Evolutionary conservation across 2,113 vertebrate species (phyloP), one percentile per base, ranked within the genome.

Genomic region (Phaetusa simplex): DNA sequence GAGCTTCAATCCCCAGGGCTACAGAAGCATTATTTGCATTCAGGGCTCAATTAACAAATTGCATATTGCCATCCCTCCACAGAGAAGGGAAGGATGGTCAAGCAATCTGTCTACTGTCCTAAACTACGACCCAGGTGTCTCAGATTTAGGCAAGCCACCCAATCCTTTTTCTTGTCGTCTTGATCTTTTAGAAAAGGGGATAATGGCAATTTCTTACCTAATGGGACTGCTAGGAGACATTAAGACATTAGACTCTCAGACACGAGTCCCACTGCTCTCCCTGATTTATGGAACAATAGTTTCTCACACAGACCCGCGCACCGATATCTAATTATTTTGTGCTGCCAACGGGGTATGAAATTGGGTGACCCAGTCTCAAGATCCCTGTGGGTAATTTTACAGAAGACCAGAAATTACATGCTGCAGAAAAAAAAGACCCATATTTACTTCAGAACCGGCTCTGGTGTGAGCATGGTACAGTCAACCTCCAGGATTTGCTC

Each of bases 401-500:
- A 86, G 36, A 65, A 42, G 24, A 61, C 90, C 96, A 96, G 96
- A 97, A 94, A 92, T 50, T 3, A 43, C 66, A 90, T 45, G 6
- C 86, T 92, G 91, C 93, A 83, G 32, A 67, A 90, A 90, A 97
- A 97, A 38, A 42, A 40, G 8, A 30, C 11, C 9, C 36, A 79
- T 96, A 96, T 98, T 94, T 98, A 99, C 99, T 99, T 99, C 91
- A 99, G 98, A 84, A 99, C 99, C 0, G 99, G 82, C 86, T 99
- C 99, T 1, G 99, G 99, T 0, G 99, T 99, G 55, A 99, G 99
- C 99, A 99, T 99, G 91, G 99, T 99, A 97, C 99, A 99, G 97
- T 99, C 99, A 5, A 99, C 99, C 98, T 99, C 99, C 88, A 99
- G 97, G 90, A 99, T 99, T 95, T 99, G 99, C 91, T 99, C 99